A percentile compares a stretch with the other conserved stretches of the same genome.
phyloP scores from a whole-genome alignment of 2,888 invertebrate species.

The Heliconius ismenius region DNA sequence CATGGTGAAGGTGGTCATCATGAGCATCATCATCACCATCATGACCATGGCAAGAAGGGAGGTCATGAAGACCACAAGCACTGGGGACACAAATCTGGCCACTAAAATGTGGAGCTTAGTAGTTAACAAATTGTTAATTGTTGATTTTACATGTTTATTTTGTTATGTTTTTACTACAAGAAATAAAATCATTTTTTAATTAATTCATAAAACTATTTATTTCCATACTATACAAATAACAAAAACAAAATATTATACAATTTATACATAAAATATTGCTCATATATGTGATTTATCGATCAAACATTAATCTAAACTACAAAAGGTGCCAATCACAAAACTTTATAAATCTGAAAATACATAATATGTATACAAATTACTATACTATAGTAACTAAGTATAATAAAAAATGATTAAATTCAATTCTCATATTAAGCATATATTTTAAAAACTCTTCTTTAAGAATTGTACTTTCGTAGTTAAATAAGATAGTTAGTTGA shows the following conservation, averaged over 20 bases:
- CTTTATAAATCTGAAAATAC: too few relatives aligned
- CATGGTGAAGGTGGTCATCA: slow-evolving; percentile 89
- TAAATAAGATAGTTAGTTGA: too few relatives aligned
- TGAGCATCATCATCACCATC: slow-evolving; percentile 87
- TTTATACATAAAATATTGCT: background rate
- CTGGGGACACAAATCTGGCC: slow-evolving; percentile 85
- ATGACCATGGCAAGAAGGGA: slow-evolving; percentile 89
- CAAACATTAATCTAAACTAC: too few relatives aligned
- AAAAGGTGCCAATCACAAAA: too few relatives aligned
- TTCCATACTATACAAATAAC: background rate
- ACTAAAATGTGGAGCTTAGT: slow-evolving; percentile 55
- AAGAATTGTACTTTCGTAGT: too few relatives aligned
- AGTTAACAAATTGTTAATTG: slow-evolving; percentile 58
- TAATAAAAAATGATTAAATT: too few relatives aligned
- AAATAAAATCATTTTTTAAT: slow-evolving; percentile 37
- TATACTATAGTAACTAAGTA: too few relatives aligned
- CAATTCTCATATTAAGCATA: too few relatives aligned
- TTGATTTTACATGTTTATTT: slow-evolving; percentile 57
- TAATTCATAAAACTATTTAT: background rate
- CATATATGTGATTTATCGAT: background rate
- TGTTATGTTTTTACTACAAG: slow-evolving; percentile 58
- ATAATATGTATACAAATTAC: too few relatives aligned
- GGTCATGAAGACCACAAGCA: slow-evolving; percentile 90
- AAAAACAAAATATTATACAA: background rate
- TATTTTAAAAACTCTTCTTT: too few relatives aligned